Evolutionary conservation across 1,140 invertebrate species (phyloP).

Genomic region (Aradophagus sp.): DNA sequence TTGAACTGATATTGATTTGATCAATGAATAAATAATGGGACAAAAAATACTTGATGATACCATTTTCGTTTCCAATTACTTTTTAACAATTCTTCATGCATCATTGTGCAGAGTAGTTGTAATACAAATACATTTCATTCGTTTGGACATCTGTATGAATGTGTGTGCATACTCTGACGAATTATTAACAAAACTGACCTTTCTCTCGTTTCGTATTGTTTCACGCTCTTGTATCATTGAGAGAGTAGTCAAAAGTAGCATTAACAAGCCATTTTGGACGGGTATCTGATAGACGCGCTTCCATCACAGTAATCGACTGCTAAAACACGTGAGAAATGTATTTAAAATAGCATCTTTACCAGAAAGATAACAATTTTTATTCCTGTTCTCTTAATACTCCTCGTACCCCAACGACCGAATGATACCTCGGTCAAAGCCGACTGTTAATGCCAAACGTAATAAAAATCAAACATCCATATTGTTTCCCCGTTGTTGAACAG

Average conservation of each 20-base stretch:
- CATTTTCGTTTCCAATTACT: conserved; percentile 14
- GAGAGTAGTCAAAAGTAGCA: conserved; percentile 34
- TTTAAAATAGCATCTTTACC: too few species aligned
- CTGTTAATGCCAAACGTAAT: too few species aligned
- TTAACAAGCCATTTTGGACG: conserved; percentile 45
- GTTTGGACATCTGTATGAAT: conserved; percentile 39
- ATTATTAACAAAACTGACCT: conserved; percentile 40
- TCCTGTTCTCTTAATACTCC: too few species aligned
- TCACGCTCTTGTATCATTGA: conserved; percentile 28
- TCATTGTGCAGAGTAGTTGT: conserved; percentile 29
- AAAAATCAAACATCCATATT: too few species aligned
- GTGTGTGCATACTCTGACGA: conserved; percentile 35
- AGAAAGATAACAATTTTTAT: too few species aligned
- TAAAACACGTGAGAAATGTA: too few species aligned
- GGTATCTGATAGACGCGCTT: conserved; percentile 48
- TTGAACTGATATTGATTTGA: too few species aligned
- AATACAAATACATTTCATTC: conserved; percentile 26
- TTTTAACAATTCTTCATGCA: conserved; percentile 22
- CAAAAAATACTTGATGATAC: too few species aligned
- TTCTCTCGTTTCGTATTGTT: conserved; percentile 26
- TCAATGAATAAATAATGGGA: conserved; percentile 9
- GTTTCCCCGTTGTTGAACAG: too few species aligned
- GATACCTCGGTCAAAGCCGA: too few species aligned
- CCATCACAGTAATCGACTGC: too few species aligned
- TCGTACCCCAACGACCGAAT: too few species aligned